Percentiles rank a stretch among this genome's conserved stretches.
Conservation (phyloP, 2,888 invertebrate species). For the Nemotelus nigrinus region DNA sequence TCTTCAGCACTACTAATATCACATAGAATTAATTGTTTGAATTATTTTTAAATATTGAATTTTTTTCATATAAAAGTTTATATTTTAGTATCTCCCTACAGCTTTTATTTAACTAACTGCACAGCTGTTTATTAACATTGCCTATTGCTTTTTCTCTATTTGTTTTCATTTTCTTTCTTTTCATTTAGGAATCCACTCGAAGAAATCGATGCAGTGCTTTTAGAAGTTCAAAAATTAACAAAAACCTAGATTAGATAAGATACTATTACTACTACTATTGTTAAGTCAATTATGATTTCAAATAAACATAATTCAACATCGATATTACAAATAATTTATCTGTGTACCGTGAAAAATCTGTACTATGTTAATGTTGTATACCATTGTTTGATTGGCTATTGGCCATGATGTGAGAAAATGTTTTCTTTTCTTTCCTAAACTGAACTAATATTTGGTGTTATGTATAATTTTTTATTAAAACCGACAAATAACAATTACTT, state of each 20-base stretch:
- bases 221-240: conserved; percentile 60
- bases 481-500: too few species aligned
- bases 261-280: too few species aligned
- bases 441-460: too few species aligned
- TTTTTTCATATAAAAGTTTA: background rate
- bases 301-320: too few species aligned
- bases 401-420: too few species aligned
- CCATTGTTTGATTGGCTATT: too few species aligned
- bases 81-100: conserved; percentile 22
- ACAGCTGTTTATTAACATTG: conserved; percentile 47
- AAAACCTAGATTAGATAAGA: background rate
- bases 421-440: too few species aligned
- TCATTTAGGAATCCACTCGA: conserved; percentile 63
- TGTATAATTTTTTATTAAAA: too few species aligned
- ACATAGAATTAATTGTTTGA: background rate
- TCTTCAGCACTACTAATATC: background rate
- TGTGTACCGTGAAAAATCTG: too few species aligned
- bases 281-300: too few species aligned
- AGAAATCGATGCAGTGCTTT: conserved; percentile 66
- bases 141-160: conserved; percentile 51
- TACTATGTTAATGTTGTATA: too few species aligned
- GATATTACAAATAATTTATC: too few species aligned
- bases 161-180: conserved; percentile 50
- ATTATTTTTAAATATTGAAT: background rate
- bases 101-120: conserved; percentile 30